Evolutionary conservation across 2,797 vertebrate genomes (phyloP).

Genomic region (Mycteria americana): DNA sequence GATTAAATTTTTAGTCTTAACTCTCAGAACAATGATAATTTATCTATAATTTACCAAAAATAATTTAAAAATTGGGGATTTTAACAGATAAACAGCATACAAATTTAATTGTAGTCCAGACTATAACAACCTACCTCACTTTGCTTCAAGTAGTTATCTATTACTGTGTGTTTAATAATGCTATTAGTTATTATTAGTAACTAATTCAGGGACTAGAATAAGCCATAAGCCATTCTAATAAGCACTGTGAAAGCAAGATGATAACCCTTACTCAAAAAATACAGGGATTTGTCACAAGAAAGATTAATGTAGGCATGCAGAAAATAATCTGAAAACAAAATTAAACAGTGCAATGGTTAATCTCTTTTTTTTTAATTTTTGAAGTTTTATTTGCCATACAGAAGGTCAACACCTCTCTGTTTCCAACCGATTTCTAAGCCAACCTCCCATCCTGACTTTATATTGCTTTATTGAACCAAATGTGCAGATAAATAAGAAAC

Average conservation of each 20-base stretch:
- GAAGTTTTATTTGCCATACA: not conserved
- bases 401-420: not conserved
- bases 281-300: not conserved
- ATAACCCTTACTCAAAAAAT: not conserved
- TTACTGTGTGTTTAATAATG: not conserved
- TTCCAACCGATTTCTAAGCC: not conserved
- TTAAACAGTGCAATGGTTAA: not conserved
- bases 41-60: not conserved
- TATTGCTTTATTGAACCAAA: not conserved
- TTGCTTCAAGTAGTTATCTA: not conserved
- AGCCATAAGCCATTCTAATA: not conserved
- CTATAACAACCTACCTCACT: not conserved
- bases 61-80: not conserved
- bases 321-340: not conserved
- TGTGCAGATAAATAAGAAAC: not conserved
- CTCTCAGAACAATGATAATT: not conserved
- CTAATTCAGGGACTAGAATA: not conserved
- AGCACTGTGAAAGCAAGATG: not conserved
- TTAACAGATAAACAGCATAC: not conserved
- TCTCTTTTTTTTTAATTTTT: not conserved
- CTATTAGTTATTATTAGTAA: not conserved
- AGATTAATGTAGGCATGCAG: not conserved
- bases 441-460: not conserved
- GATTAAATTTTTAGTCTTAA: not conserved
- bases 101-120: not conserved